A percentile compares a stretch with the other conserved stretches of the same genome.
phyloP scores from a whole-genome alignment of 2,888 invertebrate species.

The Cenopis cana region DNA sequence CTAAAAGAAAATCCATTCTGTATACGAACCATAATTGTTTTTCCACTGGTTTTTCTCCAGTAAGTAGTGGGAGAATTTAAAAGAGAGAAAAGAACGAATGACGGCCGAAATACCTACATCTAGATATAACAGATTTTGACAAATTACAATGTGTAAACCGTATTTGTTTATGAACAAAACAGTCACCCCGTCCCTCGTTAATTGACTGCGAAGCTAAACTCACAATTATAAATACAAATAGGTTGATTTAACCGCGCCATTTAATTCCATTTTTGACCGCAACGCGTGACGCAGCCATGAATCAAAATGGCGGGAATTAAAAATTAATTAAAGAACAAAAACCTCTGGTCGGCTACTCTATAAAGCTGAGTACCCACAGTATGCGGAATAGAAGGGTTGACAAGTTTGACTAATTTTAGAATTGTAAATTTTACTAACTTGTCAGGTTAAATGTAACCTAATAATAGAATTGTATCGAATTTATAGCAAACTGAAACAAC shows the following conservation, averaged over 20 bases:
- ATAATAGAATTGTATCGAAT: too few species aligned
- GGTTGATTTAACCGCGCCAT: constrained; percentile 11
- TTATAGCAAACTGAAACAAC: too few species aligned
- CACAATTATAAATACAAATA: constrained; percentile 2
- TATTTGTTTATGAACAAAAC: not conserved
- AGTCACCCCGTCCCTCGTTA: not conserved
- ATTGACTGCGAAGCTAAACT: constrained; percentile 1
- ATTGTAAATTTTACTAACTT: too few species aligned
- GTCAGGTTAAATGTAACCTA: too few species aligned
- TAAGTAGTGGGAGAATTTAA: too few species aligned
- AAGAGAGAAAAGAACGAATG: too few species aligned
- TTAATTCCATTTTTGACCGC: not conserved
- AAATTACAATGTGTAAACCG: not conserved
- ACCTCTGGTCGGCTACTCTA: constrained; percentile 5
- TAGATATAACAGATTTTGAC: too few species aligned
- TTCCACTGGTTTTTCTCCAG: too few species aligned
- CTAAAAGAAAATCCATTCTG: too few species aligned
- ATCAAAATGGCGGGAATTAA: constrained; percentile 29
- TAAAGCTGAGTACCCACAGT: not conserved
- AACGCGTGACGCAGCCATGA: constrained; percentile 17
- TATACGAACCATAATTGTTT: too few species aligned
- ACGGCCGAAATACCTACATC: too few species aligned
- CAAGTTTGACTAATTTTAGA: not conserved
- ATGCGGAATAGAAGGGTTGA: not conserved
- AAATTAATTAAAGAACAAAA: constrained; percentile 39